Evolutionary conservation across 2,113 vertebrate genomes (phyloP), one percentile per base, ranked within the genome.

Genomic region (Chamaetylas fuelleborni): DNA sequence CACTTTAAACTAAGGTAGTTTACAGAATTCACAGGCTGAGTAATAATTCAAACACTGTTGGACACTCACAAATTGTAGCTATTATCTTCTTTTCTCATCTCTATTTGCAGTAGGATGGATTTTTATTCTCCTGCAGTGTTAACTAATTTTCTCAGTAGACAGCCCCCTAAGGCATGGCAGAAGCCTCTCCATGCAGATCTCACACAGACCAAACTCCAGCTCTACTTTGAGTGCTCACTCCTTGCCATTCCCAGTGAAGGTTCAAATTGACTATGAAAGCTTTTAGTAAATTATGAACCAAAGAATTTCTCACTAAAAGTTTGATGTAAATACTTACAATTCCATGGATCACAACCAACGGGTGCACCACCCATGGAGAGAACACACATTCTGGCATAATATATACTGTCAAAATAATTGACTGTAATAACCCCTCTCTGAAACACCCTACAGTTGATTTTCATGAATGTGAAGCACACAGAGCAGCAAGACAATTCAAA

Each of bases 11-110:
- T 77, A 71, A 76, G 45, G 47, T 73, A 73, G 20, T 58, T 91
- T 74, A 89, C n/a, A 78, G 48, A 85, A 79, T 82, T 73, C 66
- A 87, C 57, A 81, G 45, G 28, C 54, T 70, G 50, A 64, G 36
- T 69, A 94, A 71, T 94, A 82, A 95, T 87, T 94, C 61, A 86
- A 81, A 65, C 33, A 22, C 42, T 60, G 11, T 34, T 87, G 88
- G 79, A 79, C 31, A 51, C 67, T 76, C 61, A 73, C 16, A 84
- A 74, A 13, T 60, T 61, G 33, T 65, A 86, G 36, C 22, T 94
- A 38, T 79, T 70, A 19, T 22, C 22, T 69, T 81, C 12, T 33
- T 57, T 79, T 91, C 62, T 90, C 29, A 67, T 29, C 12, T 58
- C 50, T 58, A 6, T 67, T 69, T 90, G 88, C 65, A 91, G 50